These are phyloP conservation scores for Boulengeromyrus knoepffleri DNA, from an alignment of 2,113 vertebrate genomes.

Conservation along the genomic window DNA sequence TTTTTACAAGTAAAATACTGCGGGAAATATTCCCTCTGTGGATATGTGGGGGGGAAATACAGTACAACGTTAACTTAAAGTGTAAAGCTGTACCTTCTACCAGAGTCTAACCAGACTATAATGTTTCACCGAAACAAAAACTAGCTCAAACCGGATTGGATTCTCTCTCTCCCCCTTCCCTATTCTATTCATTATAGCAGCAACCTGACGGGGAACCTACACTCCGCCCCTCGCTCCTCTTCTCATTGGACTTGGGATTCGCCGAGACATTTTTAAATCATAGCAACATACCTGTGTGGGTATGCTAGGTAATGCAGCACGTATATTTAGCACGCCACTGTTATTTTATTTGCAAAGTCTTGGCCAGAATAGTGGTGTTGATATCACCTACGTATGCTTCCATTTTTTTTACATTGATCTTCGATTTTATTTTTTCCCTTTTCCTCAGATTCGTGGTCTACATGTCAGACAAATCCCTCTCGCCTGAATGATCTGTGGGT, in stretches of 20 bases:
- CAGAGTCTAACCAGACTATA: constrained; percentile 59
- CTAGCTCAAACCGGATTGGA: constrained; percentile 82
- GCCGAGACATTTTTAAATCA: constrained; percentile 56
- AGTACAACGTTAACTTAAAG: constrained; percentile 50
- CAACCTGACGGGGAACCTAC: constrained; percentile 49
- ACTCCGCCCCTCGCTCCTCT: constrained; percentile 26
- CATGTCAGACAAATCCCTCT: background rate
- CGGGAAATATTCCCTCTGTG: constrained; percentile 29
- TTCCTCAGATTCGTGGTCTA: background rate
- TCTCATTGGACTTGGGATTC: constrained; percentile 46
- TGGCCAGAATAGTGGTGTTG: background rate
- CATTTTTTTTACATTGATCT: background rate
- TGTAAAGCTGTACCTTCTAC: constrained; percentile 56
- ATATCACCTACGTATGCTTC: background rate
- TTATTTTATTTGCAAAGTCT: background rate
- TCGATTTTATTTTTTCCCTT: background rate
- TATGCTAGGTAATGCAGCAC: constrained; percentile 47
- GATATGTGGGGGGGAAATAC: constrained; percentile 32
- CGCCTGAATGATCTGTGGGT: background rate
- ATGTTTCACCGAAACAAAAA: constrained; percentile 70
- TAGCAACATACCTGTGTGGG: constrained; percentile 48
- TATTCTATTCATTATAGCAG: constrained; percentile 57
- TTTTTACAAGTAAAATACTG: constrained; percentile 18
- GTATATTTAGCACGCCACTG: constrained; percentile 7
- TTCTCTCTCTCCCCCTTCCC: constrained; percentile 50